Conservation (phyloP, 2,888 invertebrate genomes). For the Lasiommata megera region DNA sequence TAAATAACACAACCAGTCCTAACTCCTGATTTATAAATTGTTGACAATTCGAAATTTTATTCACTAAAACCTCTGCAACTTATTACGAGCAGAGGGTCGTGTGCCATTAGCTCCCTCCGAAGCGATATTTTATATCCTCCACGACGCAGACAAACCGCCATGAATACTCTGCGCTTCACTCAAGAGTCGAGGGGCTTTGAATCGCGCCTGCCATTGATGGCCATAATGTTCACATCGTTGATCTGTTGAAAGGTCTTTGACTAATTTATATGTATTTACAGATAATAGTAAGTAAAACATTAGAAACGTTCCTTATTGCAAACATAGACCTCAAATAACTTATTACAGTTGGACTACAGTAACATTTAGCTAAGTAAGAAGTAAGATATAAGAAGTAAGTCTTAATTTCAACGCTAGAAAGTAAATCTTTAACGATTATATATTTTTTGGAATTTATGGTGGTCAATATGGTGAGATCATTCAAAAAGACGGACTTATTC, state of each 20-base stretch:
- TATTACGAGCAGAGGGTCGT: conserved; percentile 48
- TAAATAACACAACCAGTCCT: no score
- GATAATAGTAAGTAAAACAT: not conserved
- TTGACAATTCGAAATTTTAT: conserved; percentile 15
- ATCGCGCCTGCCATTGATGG: conserved; percentile 50
- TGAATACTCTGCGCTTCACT: conserved; percentile 48
- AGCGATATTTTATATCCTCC: conserved; percentile 60
- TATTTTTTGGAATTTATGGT: no score
- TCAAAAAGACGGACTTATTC: no score
- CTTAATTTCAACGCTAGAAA: no score
- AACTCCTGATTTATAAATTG: conserved; percentile 2
- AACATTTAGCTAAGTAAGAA: no score
- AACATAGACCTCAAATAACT: no score
- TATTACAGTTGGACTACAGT: no score
- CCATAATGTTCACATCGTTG: conserved; percentile 46
- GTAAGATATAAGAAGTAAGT: no score
- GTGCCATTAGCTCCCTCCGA: conserved; percentile 57
- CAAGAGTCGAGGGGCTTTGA: conserved; percentile 39
- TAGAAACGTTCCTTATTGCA: no score
- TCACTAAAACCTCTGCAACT: conserved; percentile 37
- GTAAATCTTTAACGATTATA: no score
- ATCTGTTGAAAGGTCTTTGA: conserved; percentile 37
- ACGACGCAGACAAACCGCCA: conserved; percentile 42
- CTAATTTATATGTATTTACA: conserved; percentile 10
- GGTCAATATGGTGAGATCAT: no score